These are phyloP conservation scores for Phaethornis superciliosus DNA, from an alignment of 2,113 vertebrate species.

Conservation along the genomic window DNA sequence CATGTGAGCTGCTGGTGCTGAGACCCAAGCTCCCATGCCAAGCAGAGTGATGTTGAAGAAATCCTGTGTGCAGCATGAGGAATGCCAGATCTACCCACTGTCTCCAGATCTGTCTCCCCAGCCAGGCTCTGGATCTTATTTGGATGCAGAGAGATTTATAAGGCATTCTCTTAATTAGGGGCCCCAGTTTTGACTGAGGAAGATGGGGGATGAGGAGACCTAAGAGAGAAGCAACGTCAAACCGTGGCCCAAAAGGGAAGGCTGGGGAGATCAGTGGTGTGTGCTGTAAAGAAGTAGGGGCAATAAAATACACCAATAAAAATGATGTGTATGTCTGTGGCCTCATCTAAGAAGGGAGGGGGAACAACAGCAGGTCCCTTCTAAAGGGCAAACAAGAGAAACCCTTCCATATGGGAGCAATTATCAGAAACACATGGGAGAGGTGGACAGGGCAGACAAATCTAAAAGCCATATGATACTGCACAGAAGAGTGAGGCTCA, in stretches of 20 bases:
- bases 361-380: constrained; percentile 28
- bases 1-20: neutral
- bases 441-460: constrained; percentile 55
- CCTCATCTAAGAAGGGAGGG: neutral
- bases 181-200: constrained; percentile 17
- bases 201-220: constrained; percentile 26
- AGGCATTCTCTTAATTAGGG: constrained; percentile 59
- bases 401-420: constrained; percentile 42
- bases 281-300: constrained; percentile 12
- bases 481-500: constrained; percentile 8
- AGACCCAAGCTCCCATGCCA: neutral
- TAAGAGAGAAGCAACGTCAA: neutral
- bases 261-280: neutral
- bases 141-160: constrained; percentile 53
- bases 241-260: neutral
- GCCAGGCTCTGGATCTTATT: constrained; percentile 53
- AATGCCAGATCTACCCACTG: constrained; percentile 52
- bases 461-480: constrained; percentile 37
- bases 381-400: constrained; percentile 37
- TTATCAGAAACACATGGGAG: constrained; percentile 65
- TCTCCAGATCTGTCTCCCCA: constrained; percentile 28
- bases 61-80: constrained; percentile 8
- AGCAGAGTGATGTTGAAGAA: neutral
- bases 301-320: constrained; percentile 65
- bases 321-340: constrained; percentile 28